Percentiles rank a stretch among this genome's conserved stretches.
phyloP scores from a whole-genome alignment of 1,140 invertebrate species.

The Gerris buenoi region DNA sequence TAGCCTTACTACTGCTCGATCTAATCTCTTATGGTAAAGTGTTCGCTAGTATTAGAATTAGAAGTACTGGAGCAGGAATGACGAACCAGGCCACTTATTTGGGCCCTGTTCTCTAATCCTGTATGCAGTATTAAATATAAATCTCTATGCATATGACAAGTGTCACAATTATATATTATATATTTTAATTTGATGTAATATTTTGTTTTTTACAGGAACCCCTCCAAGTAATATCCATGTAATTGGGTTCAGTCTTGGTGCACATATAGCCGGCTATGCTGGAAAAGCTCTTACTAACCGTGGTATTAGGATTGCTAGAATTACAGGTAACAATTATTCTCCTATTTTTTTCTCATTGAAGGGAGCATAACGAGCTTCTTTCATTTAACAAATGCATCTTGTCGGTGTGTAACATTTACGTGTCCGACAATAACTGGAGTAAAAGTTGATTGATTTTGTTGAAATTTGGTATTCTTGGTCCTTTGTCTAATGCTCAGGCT shows the following conservation, averaged over 20 bases:
- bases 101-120: background rate
- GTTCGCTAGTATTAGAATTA: background rate
- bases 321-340: conserved; percentile 36
- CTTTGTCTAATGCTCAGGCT: too few relatives aligned
- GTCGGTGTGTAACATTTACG: too few relatives aligned
- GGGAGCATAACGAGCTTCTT: background rate
- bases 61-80: background rate
- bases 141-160: background rate
- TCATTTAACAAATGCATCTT: too few relatives aligned
- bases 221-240: conserved; percentile 40
- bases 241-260: conserved; percentile 62
- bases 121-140: background rate
- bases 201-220: conserved; percentile 21
- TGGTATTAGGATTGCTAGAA: conserved; percentile 43
- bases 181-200: background rate
- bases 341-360: background rate
- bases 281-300: conserved; percentile 41
- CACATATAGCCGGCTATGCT: conserved; percentile 56
- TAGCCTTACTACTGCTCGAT: conserved; percentile 35
- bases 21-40: conserved; percentile 26
- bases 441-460: too few relatives aligned
- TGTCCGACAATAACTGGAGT: too few relatives aligned
- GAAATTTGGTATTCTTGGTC: too few relatives aligned
- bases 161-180: background rate
- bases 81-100: background rate